Evolutionary conservation across 2,113 vertebrate species (phyloP), one percentile per base, ranked within the genome.

Genomic region (Notothenia rossii): DNA sequence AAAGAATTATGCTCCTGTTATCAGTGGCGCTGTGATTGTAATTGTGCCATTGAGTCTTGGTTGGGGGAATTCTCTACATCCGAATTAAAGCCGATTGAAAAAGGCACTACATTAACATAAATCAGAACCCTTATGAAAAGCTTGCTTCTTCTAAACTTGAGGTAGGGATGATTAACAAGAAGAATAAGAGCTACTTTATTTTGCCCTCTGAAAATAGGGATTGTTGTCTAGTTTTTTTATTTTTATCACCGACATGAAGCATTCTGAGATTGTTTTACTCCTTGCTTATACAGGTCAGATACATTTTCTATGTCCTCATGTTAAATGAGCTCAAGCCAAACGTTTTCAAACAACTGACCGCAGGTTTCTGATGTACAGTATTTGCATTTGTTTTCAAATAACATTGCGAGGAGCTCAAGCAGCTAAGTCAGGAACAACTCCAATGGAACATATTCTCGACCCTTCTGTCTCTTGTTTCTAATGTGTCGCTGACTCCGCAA

Each of bases 1-100:
- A 90, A 87, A 89, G 88, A 84, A 85, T 85, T 83, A 75, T 88
- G 89, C 87, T 89, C 70, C 70, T 64, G 81, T 92, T 92, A 92
- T 94, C 93, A 81, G 79, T 63, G 79, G 85, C 78, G 9, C 69
- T 79, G 76, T 67, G 84, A 89, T 90, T 90, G 83, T 71, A 65
- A 15, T 82, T 90, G 86, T 79, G 74, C 82, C 82, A 87, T 64
- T 51, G 50, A 80, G 46, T 68, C 55, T 80, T 81, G 48, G 59
- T 77, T 7, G 69, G 71, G 70, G 65, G 86, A 77, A 82, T 55
- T 48, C 48, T 78, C 43, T 1, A 49, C 49, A 51, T 65, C 84
- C 13, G 63, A 74, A 66, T 80, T 29, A 74, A 74, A 77, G 45
- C 48, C 61, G 82, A 88, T 80, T 49, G 33, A 63, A 80, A 65